Conservation (phyloP, 2,797 vertebrate species). For the Sebastolobus alascanus region DNA sequence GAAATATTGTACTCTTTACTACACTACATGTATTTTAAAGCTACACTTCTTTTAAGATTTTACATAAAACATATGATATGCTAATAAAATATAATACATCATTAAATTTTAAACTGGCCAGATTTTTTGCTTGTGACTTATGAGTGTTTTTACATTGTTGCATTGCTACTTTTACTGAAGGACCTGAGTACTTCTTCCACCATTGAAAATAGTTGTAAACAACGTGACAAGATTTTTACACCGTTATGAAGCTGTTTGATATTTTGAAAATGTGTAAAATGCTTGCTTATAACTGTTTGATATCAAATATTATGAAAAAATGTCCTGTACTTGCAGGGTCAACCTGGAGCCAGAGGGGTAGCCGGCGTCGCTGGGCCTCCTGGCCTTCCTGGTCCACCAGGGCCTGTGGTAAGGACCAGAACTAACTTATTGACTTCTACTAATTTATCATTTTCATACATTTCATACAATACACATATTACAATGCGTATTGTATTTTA, state of each 20-base stretch:
- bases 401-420: constrained; percentile 76
- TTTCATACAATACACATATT: neutral
- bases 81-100: neutral
- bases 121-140: too few relatives aligned
- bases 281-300: neutral
- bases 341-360: constrained; percentile 79
- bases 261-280: neutral
- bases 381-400: constrained; percentile 82
- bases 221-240: neutral
- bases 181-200: neutral
- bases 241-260: neutral
- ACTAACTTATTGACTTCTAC: neutral
- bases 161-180: too few relatives aligned
- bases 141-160: neutral
- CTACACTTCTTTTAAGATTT: neutral
- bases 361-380: constrained; percentile 74
- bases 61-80: neutral
- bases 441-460: neutral
- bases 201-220: neutral
- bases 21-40: neutral
- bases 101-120: neutral
- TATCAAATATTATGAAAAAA: neutral
- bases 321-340: constrained; percentile 69
- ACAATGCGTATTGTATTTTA: neutral
- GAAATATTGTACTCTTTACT: neutral